These are phyloP conservation scores for Gymnobelideus leadbeateri DNA, from an alignment of 2,113 vertebrate genomes.

Conservation along the genomic window DNA sequence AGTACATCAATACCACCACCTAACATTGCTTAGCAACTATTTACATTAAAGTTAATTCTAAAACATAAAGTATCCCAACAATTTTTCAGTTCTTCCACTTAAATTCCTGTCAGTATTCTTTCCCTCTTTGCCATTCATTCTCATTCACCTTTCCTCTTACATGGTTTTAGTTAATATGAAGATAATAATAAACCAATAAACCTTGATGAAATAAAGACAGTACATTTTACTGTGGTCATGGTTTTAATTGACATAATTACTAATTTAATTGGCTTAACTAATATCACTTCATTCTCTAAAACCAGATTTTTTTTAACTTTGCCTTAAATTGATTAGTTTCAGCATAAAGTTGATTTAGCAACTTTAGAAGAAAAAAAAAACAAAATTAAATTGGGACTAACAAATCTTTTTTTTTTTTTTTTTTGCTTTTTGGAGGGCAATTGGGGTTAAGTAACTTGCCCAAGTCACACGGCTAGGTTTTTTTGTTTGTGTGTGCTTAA, in stretches of 20 bases:
- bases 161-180: not conserved
- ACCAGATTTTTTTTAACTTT: slow-evolving; percentile 27
- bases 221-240: not conserved
- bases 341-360: slow-evolving; percentile 16
- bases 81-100: not conserved
- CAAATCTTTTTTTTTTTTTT: too few relatives aligned
- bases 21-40: not conserved
- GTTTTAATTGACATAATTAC: slow-evolving; percentile 33
- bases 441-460: too few relatives aligned
- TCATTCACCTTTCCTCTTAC: not conserved
- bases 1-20: not conserved
- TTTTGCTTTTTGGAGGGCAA: too few relatives aligned
- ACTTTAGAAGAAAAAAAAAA: slow-evolving; percentile 9
- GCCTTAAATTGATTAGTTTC: slow-evolving; percentile 2
- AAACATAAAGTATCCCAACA: not conserved
- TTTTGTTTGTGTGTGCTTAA: too few relatives aligned
- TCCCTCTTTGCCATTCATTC: not conserved
- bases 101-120: not conserved
- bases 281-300: slow-evolving; percentile 48
- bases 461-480: too few relatives aligned
- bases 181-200: not conserved
- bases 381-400: not conserved
- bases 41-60: not conserved
- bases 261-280: slow-evolving; percentile 42
- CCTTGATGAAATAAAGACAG: not conserved